Evolutionary conservation across 1,140 invertebrate genomes (phyloP), one percentile per base, ranked within the genome.

Genomic region (Achatina immaculata): DNA sequence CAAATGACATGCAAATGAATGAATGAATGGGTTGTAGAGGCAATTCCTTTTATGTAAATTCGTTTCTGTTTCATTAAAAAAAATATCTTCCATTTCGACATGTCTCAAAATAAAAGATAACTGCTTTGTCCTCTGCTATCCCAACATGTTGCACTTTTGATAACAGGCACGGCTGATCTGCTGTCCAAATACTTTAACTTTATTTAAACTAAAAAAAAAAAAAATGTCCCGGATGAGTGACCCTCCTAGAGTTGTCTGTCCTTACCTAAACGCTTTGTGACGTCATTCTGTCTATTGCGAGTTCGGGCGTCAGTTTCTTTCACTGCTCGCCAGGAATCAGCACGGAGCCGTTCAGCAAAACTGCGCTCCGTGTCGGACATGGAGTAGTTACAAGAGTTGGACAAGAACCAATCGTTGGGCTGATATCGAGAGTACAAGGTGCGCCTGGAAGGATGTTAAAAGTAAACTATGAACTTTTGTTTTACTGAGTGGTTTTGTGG

Each of bases 371-470:
- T 89, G 88, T 98, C 96, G 0, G 96, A 95, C 88, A 97, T 95
- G 84, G 95, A 95, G 87, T 95, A 98, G 87, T 95, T 94, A 86
- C 94, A 94, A 74, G 95, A 93, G 91, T 96, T 96, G 85, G 94
- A 95, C 88, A 96, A 94, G 72, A 94, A 94, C 97, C 97, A 98
- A 91, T 98, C 97, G 75, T 95, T 93, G 62, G 95, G 95, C 3
- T 96, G 96, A 90, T 96, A 98, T 16, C 92, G 90, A 1, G 91
- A 91, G 83, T 91, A 91, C 14, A 92, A 83, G 19, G 88, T 85
- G 66, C 90, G 89, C 71, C 91, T 91, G 84, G 77, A 58, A 38
- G 40, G 65, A 31, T 11, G 48, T 11, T 51, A 14, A 42, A 6
- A 68, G 66, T 31, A 68, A 38, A 11, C 9, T 28, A 34, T 34